These are phyloP conservation scores for Cinclus mexicanus DNA, from an alignment of 2,113 vertebrate species.

Conservation along the genomic window DNA sequence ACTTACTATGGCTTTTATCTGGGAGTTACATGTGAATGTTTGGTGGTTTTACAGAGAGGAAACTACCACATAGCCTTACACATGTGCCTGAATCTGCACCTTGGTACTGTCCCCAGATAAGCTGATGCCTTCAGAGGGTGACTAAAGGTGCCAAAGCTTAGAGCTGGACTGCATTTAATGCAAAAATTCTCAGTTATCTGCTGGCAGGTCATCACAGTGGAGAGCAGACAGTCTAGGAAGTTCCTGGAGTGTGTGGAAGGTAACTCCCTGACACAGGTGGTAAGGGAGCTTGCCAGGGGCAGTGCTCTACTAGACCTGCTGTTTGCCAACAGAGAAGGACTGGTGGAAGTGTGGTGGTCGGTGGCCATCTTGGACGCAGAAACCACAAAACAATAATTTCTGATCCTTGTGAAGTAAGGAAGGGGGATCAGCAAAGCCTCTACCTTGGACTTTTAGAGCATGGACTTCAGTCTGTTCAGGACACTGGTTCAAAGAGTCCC, in stretches of 20 bases:
- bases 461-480: not conserved
- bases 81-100: not conserved
- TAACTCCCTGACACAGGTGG: not conserved
- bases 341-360: not conserved
- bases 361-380: not conserved
- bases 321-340: not conserved
- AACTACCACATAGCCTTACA: not conserved
- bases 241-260: not conserved
- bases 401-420: not conserved
- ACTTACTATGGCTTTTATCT: not conserved
- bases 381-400: not conserved
- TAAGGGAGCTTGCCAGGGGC: not conserved
- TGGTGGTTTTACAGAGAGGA: not conserved
- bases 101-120: not conserved
- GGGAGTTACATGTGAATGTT: not conserved
- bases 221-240: not conserved
- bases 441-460: not conserved
- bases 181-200: not conserved
- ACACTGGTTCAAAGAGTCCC: not conserved
- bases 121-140: not conserved
- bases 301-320: not conserved
- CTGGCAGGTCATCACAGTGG: accelerated
- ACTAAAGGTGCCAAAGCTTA: not conserved
- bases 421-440: not conserved
- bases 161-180: not conserved